Conservation (phyloP, 2,888 invertebrate species). For the Cheilosia vernalis region DNA sequence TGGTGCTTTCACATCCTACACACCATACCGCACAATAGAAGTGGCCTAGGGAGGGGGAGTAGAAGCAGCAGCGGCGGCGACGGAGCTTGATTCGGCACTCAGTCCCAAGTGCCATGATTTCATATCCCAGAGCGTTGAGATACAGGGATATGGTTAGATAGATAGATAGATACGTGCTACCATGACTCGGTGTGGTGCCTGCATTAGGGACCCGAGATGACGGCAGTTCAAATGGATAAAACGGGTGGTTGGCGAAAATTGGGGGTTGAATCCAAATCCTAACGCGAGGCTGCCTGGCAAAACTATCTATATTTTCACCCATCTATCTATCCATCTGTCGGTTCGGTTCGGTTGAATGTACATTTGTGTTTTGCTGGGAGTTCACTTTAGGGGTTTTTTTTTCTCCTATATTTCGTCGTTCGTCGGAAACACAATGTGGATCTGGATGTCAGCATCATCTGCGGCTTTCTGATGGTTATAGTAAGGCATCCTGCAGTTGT, state of each 20-base stretch:
- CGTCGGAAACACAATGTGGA: constrained; percentile 75
- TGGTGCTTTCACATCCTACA: constrained; percentile 38
- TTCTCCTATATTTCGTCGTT: constrained; percentile 48
- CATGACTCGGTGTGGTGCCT: constrained; percentile 45
- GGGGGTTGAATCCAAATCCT: constrained; percentile 48
- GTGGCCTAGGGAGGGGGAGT: constrained; percentile 6
- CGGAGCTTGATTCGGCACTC: constrained; percentile 71
- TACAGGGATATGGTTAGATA: constrained; percentile 64
- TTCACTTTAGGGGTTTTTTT: constrained; percentile 46
- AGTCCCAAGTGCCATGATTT: constrained; percentile 75
- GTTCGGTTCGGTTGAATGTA: constrained; percentile 49
- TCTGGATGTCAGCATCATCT: constrained; percentile 77
- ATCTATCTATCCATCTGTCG: constrained; percentile 55
- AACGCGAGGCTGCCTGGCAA: constrained; percentile 55
- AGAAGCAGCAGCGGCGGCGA: not conserved
- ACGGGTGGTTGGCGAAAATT: constrained; percentile 35
- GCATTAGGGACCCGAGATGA: constrained; percentile 69
- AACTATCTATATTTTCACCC: constrained; percentile 70
- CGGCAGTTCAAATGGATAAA: constrained; percentile 74
- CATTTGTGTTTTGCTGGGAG: constrained; percentile 61
- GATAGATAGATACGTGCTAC: constrained; percentile 38
- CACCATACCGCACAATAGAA: constrained; percentile 12
- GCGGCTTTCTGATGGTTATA: constrained; percentile 77
- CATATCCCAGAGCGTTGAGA: constrained; percentile 69
- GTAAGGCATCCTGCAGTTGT: constrained; percentile 73